These are phyloP conservation scores for Clanis bilineata DNA, from an alignment of 2,888 invertebrate species.

Conservation along the genomic window DNA sequence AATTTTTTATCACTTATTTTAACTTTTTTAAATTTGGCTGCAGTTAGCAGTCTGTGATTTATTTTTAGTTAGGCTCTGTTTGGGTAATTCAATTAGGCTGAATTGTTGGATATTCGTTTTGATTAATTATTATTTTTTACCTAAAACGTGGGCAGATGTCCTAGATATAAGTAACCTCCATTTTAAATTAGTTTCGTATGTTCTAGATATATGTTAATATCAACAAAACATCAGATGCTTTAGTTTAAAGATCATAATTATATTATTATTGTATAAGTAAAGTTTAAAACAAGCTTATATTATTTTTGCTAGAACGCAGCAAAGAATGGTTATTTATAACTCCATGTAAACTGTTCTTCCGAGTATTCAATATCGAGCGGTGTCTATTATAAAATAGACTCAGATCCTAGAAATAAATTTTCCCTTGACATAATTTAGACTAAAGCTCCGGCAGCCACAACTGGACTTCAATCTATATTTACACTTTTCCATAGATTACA, in stretches of 20 bases:
- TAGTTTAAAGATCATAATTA: not conserved
- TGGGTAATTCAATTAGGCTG: slow-evolving; percentile 9
- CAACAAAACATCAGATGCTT: not conserved
- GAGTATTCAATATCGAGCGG: not conserved
- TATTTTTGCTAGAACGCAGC: not conserved
- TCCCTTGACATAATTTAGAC: not conserved
- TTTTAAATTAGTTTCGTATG: not conserved
- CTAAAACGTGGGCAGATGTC: not conserved
- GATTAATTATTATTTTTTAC: not conserved
- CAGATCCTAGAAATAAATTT: not conserved
- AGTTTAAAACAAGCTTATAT: not conserved
- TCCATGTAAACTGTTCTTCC: not conserved
- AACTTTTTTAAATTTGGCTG: not conserved
- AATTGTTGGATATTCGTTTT: not conserved
- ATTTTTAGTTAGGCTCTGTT: not conserved
- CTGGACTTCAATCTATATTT: not conserved
- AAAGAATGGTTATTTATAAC: too few species aligned
- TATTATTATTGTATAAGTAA: not conserved
- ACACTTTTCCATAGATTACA: not conserved
- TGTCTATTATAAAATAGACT: not conserved
- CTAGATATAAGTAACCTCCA: not conserved
- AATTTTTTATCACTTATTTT: not conserved
- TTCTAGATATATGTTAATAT: not conserved
- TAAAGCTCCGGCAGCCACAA: not conserved
- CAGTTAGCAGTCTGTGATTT: not conserved